phyloP scores from a whole-genome alignment of 2,113 vertebrate species.

The Nerophis ophidion region DNA sequence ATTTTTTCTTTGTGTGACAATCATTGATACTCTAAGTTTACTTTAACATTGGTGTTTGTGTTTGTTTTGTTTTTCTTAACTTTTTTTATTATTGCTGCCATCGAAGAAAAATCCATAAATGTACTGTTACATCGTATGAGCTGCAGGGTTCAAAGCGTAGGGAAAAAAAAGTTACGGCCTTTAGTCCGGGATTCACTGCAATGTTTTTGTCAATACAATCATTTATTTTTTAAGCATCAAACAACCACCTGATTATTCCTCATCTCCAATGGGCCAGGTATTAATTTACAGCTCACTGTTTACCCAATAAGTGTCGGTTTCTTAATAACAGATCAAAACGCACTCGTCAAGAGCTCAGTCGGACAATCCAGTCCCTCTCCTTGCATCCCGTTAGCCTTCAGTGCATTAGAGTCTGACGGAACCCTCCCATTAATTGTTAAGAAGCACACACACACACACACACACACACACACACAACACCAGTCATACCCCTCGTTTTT shows the following conservation, averaged over 20 bases:
- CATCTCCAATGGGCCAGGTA: background rate
- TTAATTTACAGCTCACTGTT: background rate
- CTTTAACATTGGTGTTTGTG: no score
- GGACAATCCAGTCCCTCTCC: conserved; percentile 3
- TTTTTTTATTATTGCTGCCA: no score
- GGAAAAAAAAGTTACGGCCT: no score
- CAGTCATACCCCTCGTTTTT: conserved; percentile 16
- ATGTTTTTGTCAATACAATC: no score
- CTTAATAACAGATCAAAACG: conserved; percentile 14
- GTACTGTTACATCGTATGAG: no score
- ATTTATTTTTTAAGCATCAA: no score
- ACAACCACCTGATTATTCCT: background rate
- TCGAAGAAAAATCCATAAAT: no score
- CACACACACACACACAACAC: conserved; percentile 1
- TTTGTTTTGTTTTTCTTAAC: no score
- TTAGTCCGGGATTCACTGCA: no score
- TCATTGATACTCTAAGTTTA: no score
- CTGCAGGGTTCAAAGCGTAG: no score
- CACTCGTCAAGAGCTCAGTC: background rate
- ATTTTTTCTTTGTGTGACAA: no score
- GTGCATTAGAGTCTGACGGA: conserved; percentile 31
- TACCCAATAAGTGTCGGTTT: background rate
- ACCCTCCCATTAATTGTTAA: conserved; percentile 46
- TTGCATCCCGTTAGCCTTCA: conserved; percentile 29
- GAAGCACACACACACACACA: conserved; percentile 2